Evolutionary conservation across 1,140 invertebrate species (phyloP), one percentile per base, ranked within the genome.

Genomic region (Drosophila sp.): DNA sequence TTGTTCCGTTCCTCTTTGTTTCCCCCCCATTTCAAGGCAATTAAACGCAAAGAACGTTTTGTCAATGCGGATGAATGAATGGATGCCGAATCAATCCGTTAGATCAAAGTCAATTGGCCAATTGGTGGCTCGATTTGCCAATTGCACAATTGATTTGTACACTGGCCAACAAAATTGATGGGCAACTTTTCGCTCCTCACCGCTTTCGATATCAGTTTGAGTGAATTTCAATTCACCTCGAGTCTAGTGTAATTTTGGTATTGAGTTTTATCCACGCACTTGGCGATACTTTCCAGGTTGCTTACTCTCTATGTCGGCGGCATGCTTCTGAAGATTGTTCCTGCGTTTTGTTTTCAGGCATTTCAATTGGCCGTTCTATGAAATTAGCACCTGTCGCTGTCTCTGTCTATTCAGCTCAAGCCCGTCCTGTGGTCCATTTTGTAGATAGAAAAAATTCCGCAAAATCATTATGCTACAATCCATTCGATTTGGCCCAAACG

Each of bases 361-460:
- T 89, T 89, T 89, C 84, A 89, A 89, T 89, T 89, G 83, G 84
- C 84, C 80, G 84, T 89, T 87, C 84, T 89, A 84, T 89, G 85
- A 89, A 89, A 89, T 89, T 89, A 89, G 84, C 84, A 89, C 84
- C 84, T 89, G 84, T 89, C 83, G 70, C 74, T 47, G 57, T 68
- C 74, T 64, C 74, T 60, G 73, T 40, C 60, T 25, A n/a, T 47
- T 25, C 35, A n/a, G 6, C 60, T 44, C 72, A 47, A 3, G 23
- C 44, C 44, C 25, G 44, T 50, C 60, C 83, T 86, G 77, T 69
- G 80, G 80, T 84, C 80, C 83, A 89, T 84, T 89, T 80, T 61
- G 27, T 3, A 27, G 8, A 50, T 38, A 47, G 5, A 25, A 47
- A 47, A 72, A 89, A 89, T 89, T 89, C 84, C 84, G 84, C 84